A percentile compares a stretch with the other conserved stretches of the same genome.
Evolutionary conservation across 2,113 vertebrate species (phyloP).

Genomic region (Cheirogaleus medius): DNA sequence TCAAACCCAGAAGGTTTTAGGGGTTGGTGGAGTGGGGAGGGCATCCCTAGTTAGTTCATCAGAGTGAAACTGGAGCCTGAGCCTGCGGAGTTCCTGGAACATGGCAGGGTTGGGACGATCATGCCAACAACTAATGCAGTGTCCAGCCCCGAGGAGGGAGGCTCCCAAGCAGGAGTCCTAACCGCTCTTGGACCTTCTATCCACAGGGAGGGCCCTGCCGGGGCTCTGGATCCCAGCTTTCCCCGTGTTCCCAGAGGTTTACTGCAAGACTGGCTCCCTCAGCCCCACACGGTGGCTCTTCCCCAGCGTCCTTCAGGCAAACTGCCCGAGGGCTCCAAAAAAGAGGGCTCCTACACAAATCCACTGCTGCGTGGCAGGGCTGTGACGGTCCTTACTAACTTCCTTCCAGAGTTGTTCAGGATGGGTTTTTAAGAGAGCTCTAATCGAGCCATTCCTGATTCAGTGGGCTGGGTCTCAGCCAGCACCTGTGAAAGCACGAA

Average conservation of each 20-base stretch:
- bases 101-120: not conserved
- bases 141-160: not conserved
- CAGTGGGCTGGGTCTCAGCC: not conserved
- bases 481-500: fast-evolving
- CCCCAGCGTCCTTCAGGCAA: not conserved
- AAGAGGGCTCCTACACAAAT: not conserved
- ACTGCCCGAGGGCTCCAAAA: not conserved
- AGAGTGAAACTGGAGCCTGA: not conserved
- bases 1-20: not conserved
- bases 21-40: not conserved
- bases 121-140: not conserved
- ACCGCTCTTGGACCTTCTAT: too few relatives aligned
- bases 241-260: too few relatives aligned
- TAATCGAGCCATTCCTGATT: not conserved
- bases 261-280: not conserved
- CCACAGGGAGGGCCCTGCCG: not conserved
- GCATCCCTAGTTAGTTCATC: not conserved
- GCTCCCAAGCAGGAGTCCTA: not conserved
- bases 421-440: not conserved
- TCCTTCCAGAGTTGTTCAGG: not conserved
- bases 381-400: not conserved
- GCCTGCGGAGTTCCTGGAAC: not conserved
- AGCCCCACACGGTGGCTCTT: not conserved
- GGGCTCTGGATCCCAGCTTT: not conserved
- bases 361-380: not conserved